phyloP scores from a whole-genome alignment of 1,140 invertebrate species.

The Cotesia glomerata region DNA sequence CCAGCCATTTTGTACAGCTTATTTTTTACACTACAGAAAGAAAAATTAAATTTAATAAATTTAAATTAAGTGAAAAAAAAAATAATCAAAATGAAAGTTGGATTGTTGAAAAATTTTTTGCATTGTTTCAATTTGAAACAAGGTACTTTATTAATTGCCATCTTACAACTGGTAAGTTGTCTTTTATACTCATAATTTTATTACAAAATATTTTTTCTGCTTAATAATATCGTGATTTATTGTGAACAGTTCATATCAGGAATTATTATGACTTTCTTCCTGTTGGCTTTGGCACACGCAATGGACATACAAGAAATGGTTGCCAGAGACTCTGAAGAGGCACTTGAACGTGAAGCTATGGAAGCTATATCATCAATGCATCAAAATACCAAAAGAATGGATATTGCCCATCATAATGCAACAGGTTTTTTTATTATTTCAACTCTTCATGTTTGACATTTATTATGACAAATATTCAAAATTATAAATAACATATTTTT shows the following conservation, averaged over 20 bases:
- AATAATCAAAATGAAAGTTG: constrained; percentile 46
- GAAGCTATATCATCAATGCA: constrained; percentile 59
- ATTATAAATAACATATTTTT: too few relatives aligned
- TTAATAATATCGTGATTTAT: not conserved
- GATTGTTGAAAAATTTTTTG: constrained; percentile 55
- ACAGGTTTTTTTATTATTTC: constrained; percentile 41
- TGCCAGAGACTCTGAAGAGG: constrained; percentile 60
- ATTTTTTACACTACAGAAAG: not conserved
- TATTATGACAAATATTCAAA: too few relatives aligned
- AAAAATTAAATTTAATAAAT: not conserved
- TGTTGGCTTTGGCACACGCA: constrained; percentile 58
- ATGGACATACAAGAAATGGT: constrained; percentile 61
- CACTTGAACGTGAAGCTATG: constrained; percentile 53
- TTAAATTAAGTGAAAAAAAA: not conserved
- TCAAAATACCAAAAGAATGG: constrained; percentile 59
- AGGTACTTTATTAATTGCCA: constrained; percentile 62
- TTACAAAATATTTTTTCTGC: not conserved
- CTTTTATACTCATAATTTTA: constrained; percentile 9
- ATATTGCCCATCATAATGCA: constrained; percentile 60
- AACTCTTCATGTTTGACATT: not conserved
- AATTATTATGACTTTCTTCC: constrained; percentile 59
- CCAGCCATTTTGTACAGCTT: not conserved
- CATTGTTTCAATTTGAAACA: constrained; percentile 61
- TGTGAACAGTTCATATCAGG: constrained; percentile 52
- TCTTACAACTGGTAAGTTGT: constrained; percentile 59